Base-by-base conservation (phyloP, 2,888 invertebrate species). In the Lasioglossum figueresi region DNA sequence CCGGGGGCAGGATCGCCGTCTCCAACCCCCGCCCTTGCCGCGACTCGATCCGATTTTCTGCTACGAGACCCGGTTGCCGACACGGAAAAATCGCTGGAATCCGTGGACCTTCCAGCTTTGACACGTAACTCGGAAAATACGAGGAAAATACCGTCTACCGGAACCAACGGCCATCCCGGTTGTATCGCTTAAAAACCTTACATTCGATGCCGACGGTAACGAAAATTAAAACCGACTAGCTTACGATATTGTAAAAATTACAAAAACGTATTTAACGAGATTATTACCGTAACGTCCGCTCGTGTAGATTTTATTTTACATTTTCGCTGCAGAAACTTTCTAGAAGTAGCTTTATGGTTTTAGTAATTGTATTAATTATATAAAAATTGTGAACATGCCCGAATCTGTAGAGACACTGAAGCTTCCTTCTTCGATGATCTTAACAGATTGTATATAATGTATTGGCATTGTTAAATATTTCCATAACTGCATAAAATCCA, bases 21-120 rank as follows among this genome's bases (percentile, higher is more conserved):
- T 79, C 83, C 79, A 79, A 74, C 73, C 79, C 56, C 37, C 70
- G n/a, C 76, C 19, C 48, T 45, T 56, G n/a, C 16, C 52, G 63
- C 40, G 68, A 63, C 40, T 52, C 73, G 86, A 84, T 82, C 80
- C 82, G 83, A 88, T 85, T 89, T 84, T 82, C 87, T 73, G 59
- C 45, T 56, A 68, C 72, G 75, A 68, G 56, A 70, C 52, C 23
- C 27, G 70, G 45, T 71, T 52, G 78, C 37, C 72, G 80, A 73
- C 72, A 70, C 40, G 76, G 80, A 75, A 77, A 79, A 80, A 66
- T 72, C 66, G 68, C 56, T 16, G 45, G 71, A 82, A 76, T 72
- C 27, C 76, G 63, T 34, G 71, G 63, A 43, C 40, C 82, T 48
- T n/a, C 10, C 19, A 19, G 66, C 40, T 31, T 48, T 43, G 80